These are phyloP conservation scores for Menidia beryllina DNA, from an alignment of 2,113 vertebrate genomes.

Conservation along the genomic window DNA sequence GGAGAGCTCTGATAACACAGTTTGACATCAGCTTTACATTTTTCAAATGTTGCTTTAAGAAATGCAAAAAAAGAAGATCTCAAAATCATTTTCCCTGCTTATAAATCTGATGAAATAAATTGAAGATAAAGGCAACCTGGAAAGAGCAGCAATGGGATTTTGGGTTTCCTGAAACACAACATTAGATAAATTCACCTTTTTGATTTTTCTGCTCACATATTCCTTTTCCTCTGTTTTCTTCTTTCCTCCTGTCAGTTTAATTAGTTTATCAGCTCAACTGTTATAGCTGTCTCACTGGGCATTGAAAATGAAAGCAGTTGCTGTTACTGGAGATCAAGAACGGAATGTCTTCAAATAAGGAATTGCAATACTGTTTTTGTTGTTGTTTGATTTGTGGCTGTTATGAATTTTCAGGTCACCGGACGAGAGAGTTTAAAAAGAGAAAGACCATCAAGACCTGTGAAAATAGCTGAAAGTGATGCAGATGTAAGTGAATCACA, in stretches of 20 bases:
- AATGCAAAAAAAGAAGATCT: neutral
- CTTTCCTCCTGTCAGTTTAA: neutral
- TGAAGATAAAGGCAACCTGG: conserved; percentile 10
- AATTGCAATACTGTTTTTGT: neutral
- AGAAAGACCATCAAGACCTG: conserved; percentile 88
- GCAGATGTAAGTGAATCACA: conserved; percentile 88
- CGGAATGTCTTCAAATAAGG: neutral
- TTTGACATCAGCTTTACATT: neutral
- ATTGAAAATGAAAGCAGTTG: conserved; percentile 17
- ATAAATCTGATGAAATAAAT: neutral
- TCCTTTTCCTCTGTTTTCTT: neutral
- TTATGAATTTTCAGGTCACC: conserved; percentile 86
- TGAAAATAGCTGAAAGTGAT: conserved; percentile 97
- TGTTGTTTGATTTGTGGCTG: conserved; percentile 50
- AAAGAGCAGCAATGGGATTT: conserved; percentile 63
- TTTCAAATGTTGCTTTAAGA: neutral
- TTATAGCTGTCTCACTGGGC: conserved; percentile 14
- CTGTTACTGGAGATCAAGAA: conserved; percentile 6
- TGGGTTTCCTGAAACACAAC: conserved; percentile 6
- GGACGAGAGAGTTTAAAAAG: conserved; percentile 89
- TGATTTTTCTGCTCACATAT: neutral
- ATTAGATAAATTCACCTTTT: conserved; percentile 21
- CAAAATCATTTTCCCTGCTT: neutral
- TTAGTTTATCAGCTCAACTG: conserved; percentile 37
- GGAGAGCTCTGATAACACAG: neutral